Conservation (phyloP, 2,797 vertebrate species). For the Thaleichthys pacificus region DNA sequence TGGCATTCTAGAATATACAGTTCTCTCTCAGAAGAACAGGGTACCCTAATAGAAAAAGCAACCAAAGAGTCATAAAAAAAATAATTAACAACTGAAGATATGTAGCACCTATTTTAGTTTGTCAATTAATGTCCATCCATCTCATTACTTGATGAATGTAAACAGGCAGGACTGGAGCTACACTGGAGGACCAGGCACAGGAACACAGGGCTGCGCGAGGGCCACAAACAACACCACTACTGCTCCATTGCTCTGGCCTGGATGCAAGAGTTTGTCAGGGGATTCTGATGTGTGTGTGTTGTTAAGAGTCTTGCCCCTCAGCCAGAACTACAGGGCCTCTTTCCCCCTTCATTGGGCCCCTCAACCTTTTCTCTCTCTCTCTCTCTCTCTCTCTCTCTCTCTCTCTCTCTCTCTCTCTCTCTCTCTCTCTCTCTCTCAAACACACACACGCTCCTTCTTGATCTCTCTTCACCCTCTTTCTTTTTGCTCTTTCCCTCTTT, state of each 20-base stretch:
- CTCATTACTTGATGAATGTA: no score
- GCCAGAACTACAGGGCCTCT: conserved; percentile 70
- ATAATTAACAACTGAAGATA: no score
- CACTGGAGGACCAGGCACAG: no score
- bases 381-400: conserved; percentile 1
- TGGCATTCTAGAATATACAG: no score
- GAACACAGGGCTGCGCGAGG: no score
- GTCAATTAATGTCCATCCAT: no score
- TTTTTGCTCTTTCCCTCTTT: not conserved
- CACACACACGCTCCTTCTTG: not conserved
- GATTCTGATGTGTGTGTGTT: conserved; percentile 65
- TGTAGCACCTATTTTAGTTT: no score
- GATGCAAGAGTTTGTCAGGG: conserved; percentile 46
- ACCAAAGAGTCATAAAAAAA: no score
- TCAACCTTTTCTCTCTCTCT: conserved; percentile 34
- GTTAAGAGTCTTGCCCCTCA: conserved; percentile 72
- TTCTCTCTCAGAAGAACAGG: no score
- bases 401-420: conserved; percentile 33
- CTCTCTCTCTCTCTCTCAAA: not conserved
- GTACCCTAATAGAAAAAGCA: no score
- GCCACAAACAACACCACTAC: not conserved
- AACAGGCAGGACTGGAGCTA: no score
- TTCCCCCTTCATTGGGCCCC: conserved; percentile 64
- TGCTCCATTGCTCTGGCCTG: conserved; percentile 10
- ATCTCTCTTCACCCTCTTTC: not conserved